phyloP scores from a whole-genome alignment of 2,113 vertebrate genomes.

The Petaurus breviceps region DNA sequence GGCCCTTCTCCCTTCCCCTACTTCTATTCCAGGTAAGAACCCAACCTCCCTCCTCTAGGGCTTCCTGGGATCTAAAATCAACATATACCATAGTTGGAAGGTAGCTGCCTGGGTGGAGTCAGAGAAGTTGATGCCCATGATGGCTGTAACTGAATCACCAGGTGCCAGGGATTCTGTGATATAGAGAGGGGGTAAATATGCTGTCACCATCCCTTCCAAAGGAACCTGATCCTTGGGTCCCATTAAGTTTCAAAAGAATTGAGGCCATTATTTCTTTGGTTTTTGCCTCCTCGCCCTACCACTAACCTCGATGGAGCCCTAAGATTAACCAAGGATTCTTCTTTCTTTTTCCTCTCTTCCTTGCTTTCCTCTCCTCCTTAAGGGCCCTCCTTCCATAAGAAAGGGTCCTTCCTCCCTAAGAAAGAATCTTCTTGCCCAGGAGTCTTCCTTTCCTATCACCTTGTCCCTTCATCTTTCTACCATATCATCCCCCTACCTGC shows the following conservation, averaged over 20 bases:
- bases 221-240: background rate
- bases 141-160: conserved; percentile 86
- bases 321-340: background rate
- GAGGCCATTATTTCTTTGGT: background rate
- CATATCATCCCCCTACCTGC: background rate
- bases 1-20: background rate
- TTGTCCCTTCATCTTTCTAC: background rate
- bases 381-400: background rate
- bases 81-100: conserved; percentile 96
- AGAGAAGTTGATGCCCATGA: conserved; percentile 98
- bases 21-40: background rate
- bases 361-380: background rate
- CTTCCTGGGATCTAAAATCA: rapidly evolving
- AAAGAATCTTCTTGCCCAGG: background rate
- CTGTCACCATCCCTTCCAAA: background rate
- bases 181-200: background rate
- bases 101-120: conserved; percentile 98
- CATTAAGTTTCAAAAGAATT: background rate
- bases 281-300: background rate
- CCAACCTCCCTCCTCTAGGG: background rate
- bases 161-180: conserved; percentile 89
- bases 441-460: background rate
- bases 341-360: background rate
- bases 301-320: background rate
- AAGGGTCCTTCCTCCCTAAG: too few species aligned